These are phyloP conservation scores for Rattus rattus DNA, from an alignment of 2,113 vertebrate genomes.

Conservation along the genomic window DNA sequence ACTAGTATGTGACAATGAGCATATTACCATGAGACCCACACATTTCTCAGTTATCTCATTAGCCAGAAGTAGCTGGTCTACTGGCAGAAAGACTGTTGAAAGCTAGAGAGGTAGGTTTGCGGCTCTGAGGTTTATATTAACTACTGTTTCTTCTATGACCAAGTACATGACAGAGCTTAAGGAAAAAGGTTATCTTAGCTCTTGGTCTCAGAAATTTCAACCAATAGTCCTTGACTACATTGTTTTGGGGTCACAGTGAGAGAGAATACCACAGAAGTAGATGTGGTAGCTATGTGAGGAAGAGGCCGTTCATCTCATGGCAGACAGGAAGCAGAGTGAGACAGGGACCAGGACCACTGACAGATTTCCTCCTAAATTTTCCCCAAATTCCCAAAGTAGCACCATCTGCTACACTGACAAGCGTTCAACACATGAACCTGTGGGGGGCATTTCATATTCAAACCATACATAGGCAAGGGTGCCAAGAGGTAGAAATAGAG, in stretches of 20 bases:
- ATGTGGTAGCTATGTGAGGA: neutral
- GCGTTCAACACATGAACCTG: neutral
- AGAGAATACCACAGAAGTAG: neutral
- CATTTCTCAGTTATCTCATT: neutral
- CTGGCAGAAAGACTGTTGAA: neutral
- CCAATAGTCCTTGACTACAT: neutral
- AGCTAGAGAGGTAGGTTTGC: neutral
- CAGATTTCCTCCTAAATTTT: neutral
- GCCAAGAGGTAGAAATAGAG: neutral
- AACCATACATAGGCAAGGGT: neutral
- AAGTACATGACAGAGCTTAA: neutral
- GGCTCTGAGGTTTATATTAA: neutral
- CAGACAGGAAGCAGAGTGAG: neutral
- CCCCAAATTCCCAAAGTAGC: neutral
- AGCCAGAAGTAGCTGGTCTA: neutral
- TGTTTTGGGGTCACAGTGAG: neutral
- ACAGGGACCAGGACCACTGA: neutral
- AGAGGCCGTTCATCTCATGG: neutral
- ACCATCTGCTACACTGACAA: neutral
- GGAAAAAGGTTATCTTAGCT: neutral
- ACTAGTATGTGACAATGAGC: neutral
- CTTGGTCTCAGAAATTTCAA: neutral
- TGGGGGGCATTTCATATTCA: neutral
- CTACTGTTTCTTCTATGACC: neutral
- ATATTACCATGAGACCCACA: neutral